These are phyloP conservation scores for Moxostoma hubbsi DNA, from an alignment of 2,797 vertebrate genomes.

Conservation along the genomic window DNA sequence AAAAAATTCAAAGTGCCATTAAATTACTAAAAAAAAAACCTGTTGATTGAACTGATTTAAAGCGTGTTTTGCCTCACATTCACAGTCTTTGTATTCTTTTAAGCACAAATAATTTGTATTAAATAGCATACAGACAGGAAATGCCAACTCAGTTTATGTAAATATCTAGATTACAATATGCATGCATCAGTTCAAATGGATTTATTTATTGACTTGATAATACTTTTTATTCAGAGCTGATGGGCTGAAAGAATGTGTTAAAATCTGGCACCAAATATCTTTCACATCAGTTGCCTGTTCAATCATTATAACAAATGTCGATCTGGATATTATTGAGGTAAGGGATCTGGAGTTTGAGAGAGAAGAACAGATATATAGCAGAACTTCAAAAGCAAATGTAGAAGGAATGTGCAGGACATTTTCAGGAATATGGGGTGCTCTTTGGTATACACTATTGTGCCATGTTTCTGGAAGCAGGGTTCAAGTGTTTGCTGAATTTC, in stretches of 20 bases:
- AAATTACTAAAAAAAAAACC: not conserved
- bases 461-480: not conserved
- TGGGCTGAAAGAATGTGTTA: slow-evolving; percentile 19
- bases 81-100: not conserved
- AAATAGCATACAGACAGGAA: not conserved
- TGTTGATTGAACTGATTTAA: too few species aligned
- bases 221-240: slow-evolving; percentile 30
- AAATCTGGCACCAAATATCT: slow-evolving; percentile 19
- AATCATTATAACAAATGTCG: slow-evolving; percentile 6
- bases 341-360: not conserved
- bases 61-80: not conserved
- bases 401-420: not conserved
- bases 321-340: slow-evolving; percentile 17
- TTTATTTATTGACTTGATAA: slow-evolving; percentile 31
- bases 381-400: not conserved
- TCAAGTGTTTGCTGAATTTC: not conserved
- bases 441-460: not conserved
- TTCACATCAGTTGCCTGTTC: slow-evolving; percentile 12
- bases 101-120: not conserved
- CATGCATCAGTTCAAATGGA: slow-evolving; percentile 26
- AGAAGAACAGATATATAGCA: not conserved
- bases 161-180: not conserved
- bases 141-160: not conserved
- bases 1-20: not conserved
- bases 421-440: not conserved